Evolutionary conservation across 1,140 invertebrate genomes (phyloP).

Genomic region (Acromyrmex charruanus): DNA sequence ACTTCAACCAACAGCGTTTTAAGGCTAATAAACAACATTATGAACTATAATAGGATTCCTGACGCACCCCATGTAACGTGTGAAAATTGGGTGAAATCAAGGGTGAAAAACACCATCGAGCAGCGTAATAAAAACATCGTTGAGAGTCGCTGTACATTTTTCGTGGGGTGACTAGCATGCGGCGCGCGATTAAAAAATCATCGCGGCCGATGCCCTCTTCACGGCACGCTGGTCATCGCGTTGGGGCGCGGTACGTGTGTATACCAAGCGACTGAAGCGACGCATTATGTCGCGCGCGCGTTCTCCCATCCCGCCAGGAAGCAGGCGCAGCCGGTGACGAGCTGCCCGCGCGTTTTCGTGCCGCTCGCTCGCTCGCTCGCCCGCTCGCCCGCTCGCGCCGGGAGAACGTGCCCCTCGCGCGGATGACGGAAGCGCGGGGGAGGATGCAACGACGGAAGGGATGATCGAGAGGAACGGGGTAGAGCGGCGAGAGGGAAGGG

Average conservation of each 20-base stretch:
- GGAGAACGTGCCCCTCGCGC: constrained; percentile 66
- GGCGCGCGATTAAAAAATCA: constrained; percentile 76
- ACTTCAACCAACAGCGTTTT: not conserved
- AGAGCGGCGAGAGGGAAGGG: not conserved
- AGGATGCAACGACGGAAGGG: constrained; percentile 12
- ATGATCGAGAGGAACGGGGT: constrained; percentile 41
- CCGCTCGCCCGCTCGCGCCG: not conserved
- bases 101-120: not conserved
- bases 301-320: constrained; percentile 73
- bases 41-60: not conserved
- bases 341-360: constrained; percentile 66
- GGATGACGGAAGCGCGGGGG: constrained; percentile 28
- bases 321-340: constrained; percentile 72
- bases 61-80: not conserved
- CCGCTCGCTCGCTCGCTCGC: constrained; percentile 14
- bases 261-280: constrained; percentile 27
- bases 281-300: constrained; percentile 72
- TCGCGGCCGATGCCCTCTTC: constrained; percentile 75
- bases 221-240: constrained; percentile 72
- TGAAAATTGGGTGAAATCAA: not conserved
- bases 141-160: constrained; percentile 62
- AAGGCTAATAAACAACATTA: constrained; percentile 24
- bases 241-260: constrained; percentile 68
- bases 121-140: constrained; percentile 36
- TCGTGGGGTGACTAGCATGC: constrained; percentile 69